phyloP scores from a whole-genome alignment of 92 coral and sea anemone species.

The Scolanthus callimorphus region DNA sequence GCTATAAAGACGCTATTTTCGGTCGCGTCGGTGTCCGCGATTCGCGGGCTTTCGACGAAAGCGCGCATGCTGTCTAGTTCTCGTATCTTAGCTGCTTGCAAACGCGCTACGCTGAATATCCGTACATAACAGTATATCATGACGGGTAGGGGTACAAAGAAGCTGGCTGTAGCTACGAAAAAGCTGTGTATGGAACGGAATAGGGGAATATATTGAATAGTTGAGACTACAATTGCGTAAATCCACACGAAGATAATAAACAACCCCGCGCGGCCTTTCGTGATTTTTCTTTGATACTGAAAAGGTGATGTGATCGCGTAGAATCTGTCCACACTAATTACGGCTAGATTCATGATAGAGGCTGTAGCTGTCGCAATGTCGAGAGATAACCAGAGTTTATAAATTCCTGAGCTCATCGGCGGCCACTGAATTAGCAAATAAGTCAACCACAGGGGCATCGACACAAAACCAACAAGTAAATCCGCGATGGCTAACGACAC shows the following conservation, averaged over 20 bases:
- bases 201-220: constrained; percentile 30
- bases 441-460: constrained; percentile 80
- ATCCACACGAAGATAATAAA: constrained; percentile 66
- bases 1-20: background rate
- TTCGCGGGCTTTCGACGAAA: background rate
- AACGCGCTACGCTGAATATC: constrained; percentile 68
- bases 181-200: constrained; percentile 39
- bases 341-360: constrained; percentile 81
- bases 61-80: constrained; percentile 22
- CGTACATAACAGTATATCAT: constrained; percentile 72
- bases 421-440: constrained; percentile 54
- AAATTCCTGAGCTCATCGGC: constrained; percentile 17
- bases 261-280: constrained; percentile 59
- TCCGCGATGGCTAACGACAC: constrained; percentile 76
- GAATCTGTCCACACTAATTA: constrained; percentile 75
- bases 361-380: constrained; percentile 82
- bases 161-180: constrained; percentile 72
- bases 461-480: constrained; percentile 75
- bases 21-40: background rate
- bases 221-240: constrained; percentile 56
- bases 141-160: constrained; percentile 67
- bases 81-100: constrained; percentile 65
- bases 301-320: constrained; percentile 81
- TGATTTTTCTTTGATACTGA: constrained; percentile 50
- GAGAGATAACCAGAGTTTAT: constrained; percentile 63